Evolutionary conservation across 2,888 invertebrate species (phyloP).

Genomic region (Athalia cordata): DNA sequence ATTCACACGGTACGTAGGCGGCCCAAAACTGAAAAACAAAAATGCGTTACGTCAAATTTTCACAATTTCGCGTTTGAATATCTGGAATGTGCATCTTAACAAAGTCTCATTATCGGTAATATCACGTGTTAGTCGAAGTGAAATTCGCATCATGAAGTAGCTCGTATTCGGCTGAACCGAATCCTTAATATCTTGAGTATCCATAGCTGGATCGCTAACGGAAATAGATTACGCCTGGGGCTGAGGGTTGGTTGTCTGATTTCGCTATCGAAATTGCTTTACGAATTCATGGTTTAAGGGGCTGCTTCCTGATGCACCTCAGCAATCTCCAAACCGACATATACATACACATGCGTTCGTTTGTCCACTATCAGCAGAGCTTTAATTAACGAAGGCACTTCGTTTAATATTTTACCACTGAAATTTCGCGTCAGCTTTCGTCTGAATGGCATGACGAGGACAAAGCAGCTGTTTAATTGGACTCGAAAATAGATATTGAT

Average conservation of each 20-base stretch:
- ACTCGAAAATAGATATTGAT: not conserved
- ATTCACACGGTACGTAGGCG: slow-evolving; percentile 82
- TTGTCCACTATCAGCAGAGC: not conserved
- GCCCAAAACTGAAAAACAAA: slow-evolving; percentile 81
- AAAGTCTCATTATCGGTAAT: not conserved
- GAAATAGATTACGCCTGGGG: slow-evolving; percentile 22
- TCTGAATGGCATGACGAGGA: not conserved
- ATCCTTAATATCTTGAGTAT: slow-evolving; percentile 18
- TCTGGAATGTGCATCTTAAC: slow-evolving; percentile 13
- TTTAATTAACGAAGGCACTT: slow-evolving; percentile 21
- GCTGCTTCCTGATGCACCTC: slow-evolving; percentile 14
- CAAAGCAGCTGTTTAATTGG: slow-evolving; percentile 2
- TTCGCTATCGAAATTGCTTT: slow-evolving; percentile 9
- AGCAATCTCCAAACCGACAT: not conserved
- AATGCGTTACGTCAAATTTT: too few species aligned
- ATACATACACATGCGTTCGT: too few species aligned
- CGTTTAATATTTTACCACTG: not conserved
- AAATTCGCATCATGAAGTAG: slow-evolving; percentile 4
- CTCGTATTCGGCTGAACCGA: not conserved
- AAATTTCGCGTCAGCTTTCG: slow-evolving; percentile 16
- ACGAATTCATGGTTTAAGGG: slow-evolving; percentile 31
- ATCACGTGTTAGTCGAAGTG: slow-evolving; percentile 16
- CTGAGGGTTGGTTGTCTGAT: slow-evolving; percentile 25
- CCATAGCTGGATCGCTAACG: slow-evolving; percentile 17
- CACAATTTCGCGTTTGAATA: too few species aligned